phyloP scores from a whole-genome alignment of 2,888 invertebrate species.

The Allophyes oxyacanthae region DNA sequence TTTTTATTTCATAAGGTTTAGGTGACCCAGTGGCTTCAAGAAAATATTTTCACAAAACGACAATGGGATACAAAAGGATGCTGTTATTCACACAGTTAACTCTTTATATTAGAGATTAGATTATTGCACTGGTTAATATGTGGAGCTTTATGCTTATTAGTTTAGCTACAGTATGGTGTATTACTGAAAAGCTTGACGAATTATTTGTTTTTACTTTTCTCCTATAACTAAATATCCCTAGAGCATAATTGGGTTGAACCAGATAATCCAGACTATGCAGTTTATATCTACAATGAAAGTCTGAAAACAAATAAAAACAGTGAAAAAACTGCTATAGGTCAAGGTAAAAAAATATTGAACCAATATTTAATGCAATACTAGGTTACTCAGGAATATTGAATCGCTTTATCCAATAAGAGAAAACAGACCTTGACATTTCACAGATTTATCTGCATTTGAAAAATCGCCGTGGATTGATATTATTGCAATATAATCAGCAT shows the following conservation, averaged over 20 bases:
- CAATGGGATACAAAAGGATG: constrained; percentile 86
- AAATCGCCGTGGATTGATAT: constrained; percentile 19
- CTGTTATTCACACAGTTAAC: constrained; percentile 89
- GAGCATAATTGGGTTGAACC: no score
- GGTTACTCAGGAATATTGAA: constrained; percentile 28
- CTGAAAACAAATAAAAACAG: constrained; percentile 19
- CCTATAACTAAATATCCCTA: background rate
- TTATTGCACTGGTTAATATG: constrained; percentile 66
- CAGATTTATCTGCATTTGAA: constrained; percentile 26
- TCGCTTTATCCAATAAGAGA: constrained; percentile 47
- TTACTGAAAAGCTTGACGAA: background rate
- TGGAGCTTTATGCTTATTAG: constrained; percentile 38
- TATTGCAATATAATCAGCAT: background rate
- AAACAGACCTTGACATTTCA: constrained; percentile 38
- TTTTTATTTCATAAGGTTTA: constrained; percentile 56
- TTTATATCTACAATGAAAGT: background rate
- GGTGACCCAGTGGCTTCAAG: constrained; percentile 71
- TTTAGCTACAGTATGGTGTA: constrained; percentile 40
- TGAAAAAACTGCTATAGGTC: constrained; percentile 40
- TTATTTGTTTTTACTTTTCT: no score
- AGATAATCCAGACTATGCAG: background rate
- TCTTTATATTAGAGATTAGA: constrained; percentile 71
- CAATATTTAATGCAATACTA: constrained; percentile 28
- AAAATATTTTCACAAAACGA: constrained; percentile 86
- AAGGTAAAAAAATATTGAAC: constrained; percentile 42